Conservation (phyloP, 1,140 invertebrate genomes). For the Brachionus asplanchnoidis region DNA sequence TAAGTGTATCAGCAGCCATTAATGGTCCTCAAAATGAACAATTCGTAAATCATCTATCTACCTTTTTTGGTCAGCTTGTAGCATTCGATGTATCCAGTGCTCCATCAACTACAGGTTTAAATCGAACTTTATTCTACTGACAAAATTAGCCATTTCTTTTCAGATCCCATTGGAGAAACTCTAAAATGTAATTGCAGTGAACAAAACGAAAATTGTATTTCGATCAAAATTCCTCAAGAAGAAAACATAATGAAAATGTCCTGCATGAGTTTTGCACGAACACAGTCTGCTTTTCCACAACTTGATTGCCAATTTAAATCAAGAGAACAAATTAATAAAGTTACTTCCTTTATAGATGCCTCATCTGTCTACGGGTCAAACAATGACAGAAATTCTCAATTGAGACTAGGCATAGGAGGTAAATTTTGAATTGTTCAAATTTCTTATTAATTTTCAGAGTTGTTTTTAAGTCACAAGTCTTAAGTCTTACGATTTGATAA, state of each 20-base stretch:
- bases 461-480: too few species aligned
- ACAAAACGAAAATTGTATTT: not conserved
- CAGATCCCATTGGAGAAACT: not conserved
- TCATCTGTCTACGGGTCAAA: constrained; percentile 71
- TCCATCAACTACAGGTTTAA: not conserved
- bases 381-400: not conserved
- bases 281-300: not conserved
- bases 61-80: constrained; percentile 17
- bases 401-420: constrained; percentile 13
- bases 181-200: not conserved
- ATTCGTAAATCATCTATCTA: not conserved
- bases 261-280: constrained; percentile 14
- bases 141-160: not conserved
- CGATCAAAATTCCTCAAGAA: not conserved
- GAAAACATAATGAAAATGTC: not conserved
- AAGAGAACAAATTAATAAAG: constrained; percentile 68
- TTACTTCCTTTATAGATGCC: constrained; percentile 76
- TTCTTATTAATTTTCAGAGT: too few species aligned
- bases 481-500: too few species aligned
- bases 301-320: not conserved
- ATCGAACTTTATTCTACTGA: not conserved
- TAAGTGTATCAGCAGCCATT: not conserved
- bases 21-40: not conserved
- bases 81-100: not conserved
- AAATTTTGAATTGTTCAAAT: not conserved